phyloP scores from a whole-genome alignment of 2,888 invertebrate species.

The Pyrochroa serraticornis region DNA sequence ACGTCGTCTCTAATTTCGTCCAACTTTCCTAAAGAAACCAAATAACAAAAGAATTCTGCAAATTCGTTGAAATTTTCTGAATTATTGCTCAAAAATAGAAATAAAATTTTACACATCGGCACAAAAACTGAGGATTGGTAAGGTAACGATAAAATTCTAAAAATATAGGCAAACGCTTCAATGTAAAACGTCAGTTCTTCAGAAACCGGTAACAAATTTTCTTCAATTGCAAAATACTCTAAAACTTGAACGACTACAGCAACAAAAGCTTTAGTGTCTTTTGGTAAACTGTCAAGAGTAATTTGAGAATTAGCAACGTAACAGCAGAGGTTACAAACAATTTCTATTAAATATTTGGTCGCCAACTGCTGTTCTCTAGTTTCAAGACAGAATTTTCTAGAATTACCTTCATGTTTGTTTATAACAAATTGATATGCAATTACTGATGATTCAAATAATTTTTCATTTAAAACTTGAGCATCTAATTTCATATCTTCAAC shows the following conservation, averaged over 20 bases:
- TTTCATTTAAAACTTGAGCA: slow-evolving; percentile 24
- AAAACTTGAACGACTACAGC: slow-evolving; percentile 38
- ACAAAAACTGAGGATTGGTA: slow-evolving; percentile 39
- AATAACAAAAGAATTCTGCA: slow-evolving; percentile 45
- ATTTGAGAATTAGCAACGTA: slow-evolving; percentile 31
- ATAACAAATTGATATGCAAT: slow-evolving; percentile 39
- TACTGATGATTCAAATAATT: slow-evolving; percentile 36
- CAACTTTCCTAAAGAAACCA: slow-evolving; percentile 36
- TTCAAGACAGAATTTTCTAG: slow-evolving; percentile 37
- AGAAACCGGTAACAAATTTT: slow-evolving; percentile 44
- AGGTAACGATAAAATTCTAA: slow-evolving; percentile 35
- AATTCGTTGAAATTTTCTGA: slow-evolving; percentile 36
- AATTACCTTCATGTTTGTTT: slow-evolving; percentile 6
- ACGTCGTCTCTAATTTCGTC: slow-evolving; percentile 36
- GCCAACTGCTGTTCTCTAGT: slow-evolving; percentile 36
- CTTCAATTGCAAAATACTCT: slow-evolving; percentile 38
- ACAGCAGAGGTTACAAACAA: slow-evolving; percentile 44
- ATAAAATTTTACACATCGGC: slow-evolving; percentile 38
- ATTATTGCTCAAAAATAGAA: slow-evolving; percentile 34
- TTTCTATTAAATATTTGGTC: slow-evolving; percentile 43
- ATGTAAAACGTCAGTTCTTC: slow-evolving; percentile 44
- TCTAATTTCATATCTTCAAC: slow-evolving; percentile 34
- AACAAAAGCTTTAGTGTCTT: slow-evolving; percentile 33
- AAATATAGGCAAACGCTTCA: slow-evolving; percentile 42
- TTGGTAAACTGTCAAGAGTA: slow-evolving; percentile 12